A percentile compares a stretch with the other conserved stretches of the same genome.
Conservation (phyloP, 2,113 vertebrate species). For the Prunella fulvescens region DNA sequence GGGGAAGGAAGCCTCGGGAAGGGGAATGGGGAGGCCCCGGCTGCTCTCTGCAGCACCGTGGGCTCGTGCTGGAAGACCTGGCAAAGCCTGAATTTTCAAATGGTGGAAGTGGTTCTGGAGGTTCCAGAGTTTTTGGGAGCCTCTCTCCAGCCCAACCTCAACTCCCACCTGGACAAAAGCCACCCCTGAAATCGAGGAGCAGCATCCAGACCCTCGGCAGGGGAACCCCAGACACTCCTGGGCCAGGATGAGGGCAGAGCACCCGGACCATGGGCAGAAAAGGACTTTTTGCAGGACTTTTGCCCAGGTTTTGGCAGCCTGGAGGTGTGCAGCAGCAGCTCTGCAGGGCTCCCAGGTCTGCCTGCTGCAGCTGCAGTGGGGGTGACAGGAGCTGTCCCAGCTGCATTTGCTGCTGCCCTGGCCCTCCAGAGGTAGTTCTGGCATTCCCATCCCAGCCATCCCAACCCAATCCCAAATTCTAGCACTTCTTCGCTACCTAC, state of each 20-base stretch:
- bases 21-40: slow-evolving; percentile 23
- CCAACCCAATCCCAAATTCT: slow-evolving; percentile 34
- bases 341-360: neutral
- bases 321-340: neutral
- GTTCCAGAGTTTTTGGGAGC: neutral
- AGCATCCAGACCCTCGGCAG: neutral
- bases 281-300: neutral
- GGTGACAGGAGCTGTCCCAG: neutral
- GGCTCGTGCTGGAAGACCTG: neutral
- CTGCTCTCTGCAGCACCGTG: neutral
- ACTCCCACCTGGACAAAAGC: neutral
- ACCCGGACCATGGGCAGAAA: accelerated
- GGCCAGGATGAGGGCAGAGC: neutral
- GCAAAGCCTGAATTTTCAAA: neutral
- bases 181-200: neutral
- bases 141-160: neutral
- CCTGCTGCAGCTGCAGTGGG: neutral
- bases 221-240: neutral
- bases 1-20: neutral
- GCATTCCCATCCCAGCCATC: slow-evolving; percentile 9
- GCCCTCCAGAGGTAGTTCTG: slow-evolving; percentile 69
- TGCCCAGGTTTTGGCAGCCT: neutral
- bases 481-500: slow-evolving; percentile 43
- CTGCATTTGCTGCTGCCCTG: neutral
- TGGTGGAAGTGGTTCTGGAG: neutral